These are phyloP conservation scores for Urosaurus nigricauda DNA, from an alignment of 2,797 vertebrate genomes.

Conservation along the genomic window DNA sequence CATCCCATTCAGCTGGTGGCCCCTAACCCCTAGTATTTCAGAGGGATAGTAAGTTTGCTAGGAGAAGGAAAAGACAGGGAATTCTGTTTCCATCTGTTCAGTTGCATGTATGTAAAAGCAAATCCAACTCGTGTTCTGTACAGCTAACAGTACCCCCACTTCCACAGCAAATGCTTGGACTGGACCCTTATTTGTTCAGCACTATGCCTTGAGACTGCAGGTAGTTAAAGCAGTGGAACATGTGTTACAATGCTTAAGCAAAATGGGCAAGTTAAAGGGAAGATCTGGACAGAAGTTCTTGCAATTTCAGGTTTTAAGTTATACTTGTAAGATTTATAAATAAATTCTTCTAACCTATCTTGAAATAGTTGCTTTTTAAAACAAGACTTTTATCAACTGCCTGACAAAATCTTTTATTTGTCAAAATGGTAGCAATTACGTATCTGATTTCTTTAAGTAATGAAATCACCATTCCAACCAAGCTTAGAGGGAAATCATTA, in stretches of 20 bases:
- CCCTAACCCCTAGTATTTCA: background rate
- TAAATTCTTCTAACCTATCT: constrained; percentile 4
- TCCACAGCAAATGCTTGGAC: background rate
- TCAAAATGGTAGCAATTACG: constrained; percentile 42
- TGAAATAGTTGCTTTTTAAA: constrained; percentile 13
- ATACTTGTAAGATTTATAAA: constrained; percentile 47
- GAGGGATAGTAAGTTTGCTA: background rate
- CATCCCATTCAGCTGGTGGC: background rate
- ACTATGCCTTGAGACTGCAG: constrained; percentile 66
- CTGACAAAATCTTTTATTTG: constrained; percentile 31
- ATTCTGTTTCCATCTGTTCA: background rate
- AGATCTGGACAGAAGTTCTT: constrained; percentile 60
- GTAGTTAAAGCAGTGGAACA: constrained; percentile 64
- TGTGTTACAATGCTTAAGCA: constrained; percentile 65
- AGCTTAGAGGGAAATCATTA: background rate
- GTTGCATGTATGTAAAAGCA: background rate
- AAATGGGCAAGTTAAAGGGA: constrained; percentile 50
- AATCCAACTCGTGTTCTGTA: constrained; percentile 1
- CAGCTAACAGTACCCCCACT: background rate
- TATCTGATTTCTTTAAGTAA: constrained; percentile 23
- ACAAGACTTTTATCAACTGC: constrained; percentile 24
- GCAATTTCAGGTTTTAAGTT: constrained; percentile 76
- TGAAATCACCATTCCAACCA: constrained; percentile 11
- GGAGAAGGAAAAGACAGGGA: background rate
- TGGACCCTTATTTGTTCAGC: constrained; percentile 13